Percentiles rank a stretch among this genome's conserved stretches.
Conservation (phyloP, 1,140 invertebrate genomes). For the Neuroterus valhalla region DNA sequence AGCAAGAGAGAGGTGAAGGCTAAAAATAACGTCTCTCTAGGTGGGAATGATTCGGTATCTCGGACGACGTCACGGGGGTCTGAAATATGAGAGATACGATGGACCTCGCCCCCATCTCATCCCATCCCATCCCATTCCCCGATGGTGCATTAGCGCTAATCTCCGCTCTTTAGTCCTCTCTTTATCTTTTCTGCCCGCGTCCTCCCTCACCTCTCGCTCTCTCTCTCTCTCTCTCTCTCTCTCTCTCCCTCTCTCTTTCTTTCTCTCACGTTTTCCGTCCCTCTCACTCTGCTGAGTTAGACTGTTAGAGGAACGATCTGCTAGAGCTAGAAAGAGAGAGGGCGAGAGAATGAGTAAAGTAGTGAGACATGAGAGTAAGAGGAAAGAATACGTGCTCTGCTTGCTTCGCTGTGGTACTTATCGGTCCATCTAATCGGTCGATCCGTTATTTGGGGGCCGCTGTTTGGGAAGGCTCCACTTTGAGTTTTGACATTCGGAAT, state of each 20-base stretch:
- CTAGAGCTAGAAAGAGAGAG: conserved; percentile 37
- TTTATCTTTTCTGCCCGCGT: conserved; percentile 68
- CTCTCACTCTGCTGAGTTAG: conserved; percentile 31
- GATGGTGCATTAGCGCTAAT: conserved; percentile 76
- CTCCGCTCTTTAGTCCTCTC: conserved; percentile 75
- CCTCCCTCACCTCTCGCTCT: conserved; percentile 36
- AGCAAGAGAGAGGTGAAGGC: conserved; percentile 41
- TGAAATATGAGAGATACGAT: conserved; percentile 76
- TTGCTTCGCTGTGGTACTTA: conserved; percentile 46
- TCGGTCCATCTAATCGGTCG: conserved; percentile 70
- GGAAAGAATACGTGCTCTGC: conserved; percentile 42
- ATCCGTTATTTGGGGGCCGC: conserved; percentile 70
- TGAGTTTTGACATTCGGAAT: conserved; percentile 74
- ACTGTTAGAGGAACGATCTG: conserved; percentile 38
- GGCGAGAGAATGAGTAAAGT: conserved; percentile 35
- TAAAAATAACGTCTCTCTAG: conserved; percentile 72
- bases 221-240: conserved; percentile 41
- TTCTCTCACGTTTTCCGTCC: conserved; percentile 36
- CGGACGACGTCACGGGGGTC: conserved; percentile 71
- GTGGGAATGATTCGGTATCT: conserved; percentile 74
- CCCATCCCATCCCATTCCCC: conserved; percentile 65
- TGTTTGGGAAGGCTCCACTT: conserved; percentile 57
- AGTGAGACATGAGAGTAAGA: conserved; percentile 22
- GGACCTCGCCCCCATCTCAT: conserved; percentile 63
- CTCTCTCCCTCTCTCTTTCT: conserved; percentile 49